Base-by-base conservation (phyloP, 1,140 invertebrate genomes). In the Cherax quadricarinatus region DNA sequence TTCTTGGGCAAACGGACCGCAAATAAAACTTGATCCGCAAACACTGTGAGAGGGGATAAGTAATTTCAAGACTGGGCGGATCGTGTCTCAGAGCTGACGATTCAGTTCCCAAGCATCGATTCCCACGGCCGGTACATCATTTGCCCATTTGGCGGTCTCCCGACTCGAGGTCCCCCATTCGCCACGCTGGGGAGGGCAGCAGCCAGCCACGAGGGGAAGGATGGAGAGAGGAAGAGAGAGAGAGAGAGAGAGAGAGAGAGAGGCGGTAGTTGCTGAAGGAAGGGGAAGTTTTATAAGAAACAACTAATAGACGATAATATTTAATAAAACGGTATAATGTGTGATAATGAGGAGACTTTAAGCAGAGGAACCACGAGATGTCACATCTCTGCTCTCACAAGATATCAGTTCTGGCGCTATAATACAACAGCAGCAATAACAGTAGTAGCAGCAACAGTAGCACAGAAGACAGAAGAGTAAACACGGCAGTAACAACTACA, bases 71-170 rank as follows among this genome's bases (percentile, higher is more conserved):
- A 78, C 70, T 79, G 12, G 73, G 49, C 53, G 9, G 41, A 57
- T 51, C 70, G 70, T 78, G 2, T 48, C 48, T 49, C 66, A 18
- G 41, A 57, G 51, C 53, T 57, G 48, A 18, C 62, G 41, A 57
- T 70, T 66, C 60, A 75, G 57, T 73, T 70, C 60, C 80, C 88
- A 75, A 89, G 62, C 88, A 89, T 75, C 73, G 57, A 73, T 83
- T 83, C 88, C 62, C 88, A 81, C 62, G 79, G 24, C 81, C 62
- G 49, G 57, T 83, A 82, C 81, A 81, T 89, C 88, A 81, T 89
- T 82, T 82, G 10, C 81, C 80, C 88, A 73, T 89, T 82, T 83
- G 79, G 48, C 88, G 62, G 41, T 66, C 60, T 53, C 48, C 66
- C 41, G 49, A 30, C 48, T 16, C 24, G 14, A 12, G 14, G 12